phyloP scores from a whole-genome alignment of 2,888 invertebrate species.

The Drosophila silvestris region DNA sequence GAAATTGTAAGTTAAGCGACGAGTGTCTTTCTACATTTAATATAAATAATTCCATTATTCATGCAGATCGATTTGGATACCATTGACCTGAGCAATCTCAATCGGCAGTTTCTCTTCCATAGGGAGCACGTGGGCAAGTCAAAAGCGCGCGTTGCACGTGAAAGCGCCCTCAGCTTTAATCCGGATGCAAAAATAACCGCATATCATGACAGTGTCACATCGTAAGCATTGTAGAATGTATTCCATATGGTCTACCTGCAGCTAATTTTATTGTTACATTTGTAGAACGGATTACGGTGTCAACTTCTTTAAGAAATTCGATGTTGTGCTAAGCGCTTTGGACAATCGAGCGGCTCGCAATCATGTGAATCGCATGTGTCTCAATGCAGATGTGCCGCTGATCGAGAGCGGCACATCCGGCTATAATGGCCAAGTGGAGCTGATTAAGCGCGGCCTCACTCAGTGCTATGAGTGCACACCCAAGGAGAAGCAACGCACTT shows the following conservation, averaged over 20 bases:
- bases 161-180: slow-evolving; percentile 95
- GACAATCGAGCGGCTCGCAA: slow-evolving; percentile 98
- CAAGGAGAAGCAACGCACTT: slow-evolving; percentile 95
- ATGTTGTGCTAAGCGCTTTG: slow-evolving; percentile 97
- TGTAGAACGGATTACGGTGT: slow-evolving; percentile 94
- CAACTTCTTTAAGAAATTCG: slow-evolving; percentile 95
- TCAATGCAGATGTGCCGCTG: slow-evolving; percentile 96
- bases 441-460: slow-evolving; percentile 93
- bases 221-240: slow-evolving; percentile 87
- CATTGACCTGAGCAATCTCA: slow-evolving; percentile 99
- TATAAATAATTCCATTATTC: background rate
- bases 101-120: slow-evolving; percentile 99
- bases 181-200: slow-evolving; percentile 95
- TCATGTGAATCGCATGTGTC: slow-evolving; percentile 99
- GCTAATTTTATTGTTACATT: slow-evolving; percentile 49
- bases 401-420: slow-evolving; percentile 99
- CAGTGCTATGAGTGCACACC: slow-evolving; percentile 99
- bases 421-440: slow-evolving; percentile 97
- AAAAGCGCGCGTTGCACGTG: slow-evolving; percentile 96
- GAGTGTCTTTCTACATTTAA: background rate
- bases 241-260: background rate
- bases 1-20: slow-evolving; percentile 92
- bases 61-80: slow-evolving; percentile 98
- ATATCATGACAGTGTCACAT: slow-evolving; percentile 96
- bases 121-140: slow-evolving; percentile 99